phyloP scores from a whole-genome alignment of 1,140 invertebrate genomes.

The Chrysomallon squamiferum region DNA sequence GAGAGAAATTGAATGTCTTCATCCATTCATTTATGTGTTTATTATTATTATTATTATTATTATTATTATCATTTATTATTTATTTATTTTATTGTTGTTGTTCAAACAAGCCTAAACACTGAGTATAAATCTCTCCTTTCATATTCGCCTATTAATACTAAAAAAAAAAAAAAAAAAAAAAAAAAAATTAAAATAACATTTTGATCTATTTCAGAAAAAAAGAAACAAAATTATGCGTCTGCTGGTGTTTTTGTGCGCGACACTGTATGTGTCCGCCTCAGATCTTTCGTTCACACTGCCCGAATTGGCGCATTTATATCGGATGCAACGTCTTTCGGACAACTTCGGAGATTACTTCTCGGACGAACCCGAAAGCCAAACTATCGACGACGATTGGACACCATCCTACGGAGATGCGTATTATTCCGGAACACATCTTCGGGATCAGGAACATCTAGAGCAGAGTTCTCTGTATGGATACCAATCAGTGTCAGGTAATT shows the following conservation, averaged over 20 bases:
- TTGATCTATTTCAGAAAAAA: no score
- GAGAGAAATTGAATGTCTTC: no score
- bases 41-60: no score
- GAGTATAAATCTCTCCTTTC: no score
- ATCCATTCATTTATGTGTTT: no score
- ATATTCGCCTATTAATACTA: no score
- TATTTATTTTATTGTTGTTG: no score
- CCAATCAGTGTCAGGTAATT: slow-evolving; percentile 73
- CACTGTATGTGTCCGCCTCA: slow-evolving; percentile 2
- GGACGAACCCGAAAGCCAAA: slow-evolving; percentile 15
- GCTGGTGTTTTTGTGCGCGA: slow-evolving; percentile 6
- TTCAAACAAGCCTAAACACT: no score
- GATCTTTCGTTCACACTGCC: slow-evolving; percentile 12
- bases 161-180: no score
- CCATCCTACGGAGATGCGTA: not conserved
- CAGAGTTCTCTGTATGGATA: slow-evolving; percentile 88
- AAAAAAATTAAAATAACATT: no score
- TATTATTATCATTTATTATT: no score
- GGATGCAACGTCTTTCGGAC: slow-evolving; percentile 24
- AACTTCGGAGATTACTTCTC: slow-evolving; percentile 14
- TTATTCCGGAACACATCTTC: slow-evolving; percentile 58
- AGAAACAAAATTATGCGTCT: no score
- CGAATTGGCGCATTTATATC: slow-evolving; percentile 12
- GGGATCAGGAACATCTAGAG: slow-evolving; percentile 89
- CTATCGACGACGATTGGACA: slow-evolving; percentile 4